Evolutionary conservation across 2,113 vertebrate species (phyloP), one percentile per base, ranked within the genome.

Genomic region (Progne subis): DNA sequence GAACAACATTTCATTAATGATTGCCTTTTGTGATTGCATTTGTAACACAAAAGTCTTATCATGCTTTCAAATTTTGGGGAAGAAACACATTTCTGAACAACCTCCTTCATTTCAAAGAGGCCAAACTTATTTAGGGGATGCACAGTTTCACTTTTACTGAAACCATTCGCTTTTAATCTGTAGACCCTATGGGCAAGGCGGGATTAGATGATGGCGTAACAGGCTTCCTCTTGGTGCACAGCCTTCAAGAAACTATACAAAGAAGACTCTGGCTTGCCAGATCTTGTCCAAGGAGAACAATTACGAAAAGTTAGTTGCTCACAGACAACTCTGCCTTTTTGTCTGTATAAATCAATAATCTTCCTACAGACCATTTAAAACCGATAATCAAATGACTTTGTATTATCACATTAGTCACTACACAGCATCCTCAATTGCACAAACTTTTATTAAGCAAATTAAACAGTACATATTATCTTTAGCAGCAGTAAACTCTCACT

Each of bases 101-200:
- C 31, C 26, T 44, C 23, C 8, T 75, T 72, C 20, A 60, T 37
- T 80, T 69, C 25, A 56, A 85, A 56, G 41, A 81, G 7, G 18
- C 6, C 13, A 57, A 53, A 61, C 9, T 50, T 88, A 41, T 56
- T 46, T 69, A 34, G 17, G 28, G 14, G 18, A 44, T 5, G 2
- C 5, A 44, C 5, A 34, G 11, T 59, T 82, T 71, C 5, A 5
- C 3, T 72, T 85, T 67, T 43, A 49, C 21, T 4, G 3, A 82
- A 82, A 79, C 5, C 3, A 44, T 49, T 24, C 79, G 8, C 6
- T 55, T 59, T 59, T 55, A 50, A 71, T 46, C 29, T 71, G 10
- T 41, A 57, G 44, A 63, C 14, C 3, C 3, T 67, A 1, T 18
- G 28, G 71, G 29, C 0, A 4, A 85, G 23, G 11, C 2, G 1